These are phyloP conservation scores for Passerculus sandwichensis DNA, from an alignment of 2,797 vertebrate genomes.

Conservation along the genomic window DNA sequence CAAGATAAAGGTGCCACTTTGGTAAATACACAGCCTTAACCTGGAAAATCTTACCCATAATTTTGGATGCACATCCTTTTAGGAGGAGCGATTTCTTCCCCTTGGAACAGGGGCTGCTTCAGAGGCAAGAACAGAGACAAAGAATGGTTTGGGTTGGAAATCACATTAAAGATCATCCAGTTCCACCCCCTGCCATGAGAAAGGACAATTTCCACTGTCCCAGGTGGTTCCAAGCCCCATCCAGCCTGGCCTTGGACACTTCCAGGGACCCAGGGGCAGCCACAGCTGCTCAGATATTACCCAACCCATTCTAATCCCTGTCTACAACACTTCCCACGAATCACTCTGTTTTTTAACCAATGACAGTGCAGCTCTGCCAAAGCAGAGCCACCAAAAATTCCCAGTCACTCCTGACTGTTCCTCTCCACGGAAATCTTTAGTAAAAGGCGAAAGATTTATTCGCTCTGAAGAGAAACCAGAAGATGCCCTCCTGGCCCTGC, in stretches of 20 bases:
- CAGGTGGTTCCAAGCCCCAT: rapidly evolving
- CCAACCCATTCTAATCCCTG: rapidly evolving
- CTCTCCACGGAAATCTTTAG: conserved; percentile 87
- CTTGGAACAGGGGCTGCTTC: not conserved
- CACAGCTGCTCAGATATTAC: rapidly evolving
- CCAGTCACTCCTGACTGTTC: conserved; percentile 14
- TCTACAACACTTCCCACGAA: rapidly evolving
- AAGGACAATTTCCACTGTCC: rapidly evolving
- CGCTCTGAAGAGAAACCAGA: conserved; percentile 17
- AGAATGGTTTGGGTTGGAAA: not conserved
- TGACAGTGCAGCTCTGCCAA: rapidly evolving
- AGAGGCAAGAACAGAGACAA: not conserved
- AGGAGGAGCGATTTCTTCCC: conserved; percentile 3
- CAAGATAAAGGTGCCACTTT: not conserved
- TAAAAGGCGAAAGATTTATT: conserved; percentile 43
- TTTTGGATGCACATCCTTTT: not conserved
- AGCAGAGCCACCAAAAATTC: not conserved
- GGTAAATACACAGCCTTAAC: not conserved
- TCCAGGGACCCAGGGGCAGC: not conserved
- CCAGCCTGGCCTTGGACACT: rapidly evolving
- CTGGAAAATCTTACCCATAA: not conserved
- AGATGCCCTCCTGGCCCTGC: not conserved
- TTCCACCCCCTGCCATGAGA: no score
- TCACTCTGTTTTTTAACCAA: rapidly evolving
- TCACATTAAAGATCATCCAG: rapidly evolving